Evolutionary conservation across 2,888 invertebrate species (phyloP).

Genomic region (Sympetrum striolatum): DNA sequence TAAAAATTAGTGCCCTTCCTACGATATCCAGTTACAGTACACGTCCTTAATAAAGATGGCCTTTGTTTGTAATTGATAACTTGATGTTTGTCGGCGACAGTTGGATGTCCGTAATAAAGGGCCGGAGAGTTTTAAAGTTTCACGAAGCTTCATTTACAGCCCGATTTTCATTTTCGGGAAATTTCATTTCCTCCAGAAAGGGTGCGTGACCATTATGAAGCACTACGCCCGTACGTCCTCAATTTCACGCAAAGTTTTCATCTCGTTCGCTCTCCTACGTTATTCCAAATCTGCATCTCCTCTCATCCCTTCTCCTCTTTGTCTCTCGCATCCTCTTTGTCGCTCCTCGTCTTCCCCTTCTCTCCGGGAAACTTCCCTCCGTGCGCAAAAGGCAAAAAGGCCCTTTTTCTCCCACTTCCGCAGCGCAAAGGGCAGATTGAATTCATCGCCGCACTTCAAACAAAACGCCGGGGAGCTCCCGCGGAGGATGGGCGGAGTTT

Average conservation of each 20-base stretch:
- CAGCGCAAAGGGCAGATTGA: not conserved
- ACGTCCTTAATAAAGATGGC: too few species aligned
- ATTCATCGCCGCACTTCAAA: not conserved
- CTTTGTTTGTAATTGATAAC: too few species aligned
- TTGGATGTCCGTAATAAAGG: too few species aligned
- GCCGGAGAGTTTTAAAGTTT: too few species aligned
- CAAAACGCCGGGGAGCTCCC: not conserved
- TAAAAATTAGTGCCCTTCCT: too few species aligned
- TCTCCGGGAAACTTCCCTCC: not conserved
- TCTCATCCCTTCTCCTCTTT: not conserved
- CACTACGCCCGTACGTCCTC: too few species aligned
- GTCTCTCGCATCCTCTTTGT: slow-evolving; percentile 16
- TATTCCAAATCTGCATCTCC: not conserved
- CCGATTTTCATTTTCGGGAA: too few species aligned
- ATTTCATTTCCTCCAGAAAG: too few species aligned
- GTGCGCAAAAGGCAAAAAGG: not conserved
- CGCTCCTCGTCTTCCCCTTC: not conserved
- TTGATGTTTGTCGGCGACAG: too few species aligned
- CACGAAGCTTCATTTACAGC: too few species aligned
- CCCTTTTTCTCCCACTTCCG: not conserved
- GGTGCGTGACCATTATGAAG: too few species aligned
- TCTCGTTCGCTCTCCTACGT: not conserved
- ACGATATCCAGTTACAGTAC: too few species aligned
- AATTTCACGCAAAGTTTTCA: not conserved
- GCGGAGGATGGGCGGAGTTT: not conserved